A percentile compares a stretch with the other conserved stretches of the same genome.
phyloP scores from a whole-genome alignment of 1,140 invertebrate genomes.

The Pseudomyrmex dendroicus region DNA sequence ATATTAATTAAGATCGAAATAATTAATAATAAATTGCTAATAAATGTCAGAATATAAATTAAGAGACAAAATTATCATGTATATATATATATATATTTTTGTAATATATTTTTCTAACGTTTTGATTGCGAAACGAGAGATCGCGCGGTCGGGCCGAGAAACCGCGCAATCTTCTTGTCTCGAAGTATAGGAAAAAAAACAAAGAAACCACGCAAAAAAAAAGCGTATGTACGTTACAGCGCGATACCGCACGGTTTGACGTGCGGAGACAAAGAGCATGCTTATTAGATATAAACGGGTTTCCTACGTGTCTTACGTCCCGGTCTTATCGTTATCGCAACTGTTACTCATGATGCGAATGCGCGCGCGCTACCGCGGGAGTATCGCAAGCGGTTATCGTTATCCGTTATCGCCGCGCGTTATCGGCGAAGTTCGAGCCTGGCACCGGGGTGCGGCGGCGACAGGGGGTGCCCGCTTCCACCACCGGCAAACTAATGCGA shows the following conservation, averaged over 20 bases:
- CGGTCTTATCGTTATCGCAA: constrained; percentile 79
- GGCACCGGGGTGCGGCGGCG: constrained; percentile 59
- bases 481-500: constrained; percentile 43
- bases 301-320: constrained; percentile 79
- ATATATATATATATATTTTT: too few relatives aligned
- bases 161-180: background rate
- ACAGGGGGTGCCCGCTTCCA: constrained; percentile 43
- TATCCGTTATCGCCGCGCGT: constrained; percentile 76
- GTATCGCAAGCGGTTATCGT: constrained; percentile 77
- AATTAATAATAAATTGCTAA: background rate
- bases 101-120: too few relatives aligned
- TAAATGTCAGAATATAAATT: background rate
- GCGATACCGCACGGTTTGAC: constrained; percentile 36
- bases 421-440: constrained; percentile 79
- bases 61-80: background rate
- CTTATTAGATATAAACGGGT: constrained; percentile 71
- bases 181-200: background rate
- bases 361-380: constrained; percentile 72
- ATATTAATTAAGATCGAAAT: background rate
- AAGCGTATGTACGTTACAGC: background rate
- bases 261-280: constrained; percentile 68
- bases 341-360: constrained; percentile 79
- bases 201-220: background rate
- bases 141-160: constrained; percentile 5
- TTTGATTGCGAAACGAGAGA: too few relatives aligned